Percentiles rank a stretch among this genome's conserved stretches.
phyloP scores from a whole-genome alignment of 1,140 invertebrate species.

The Lasioglossum albipes region DNA sequence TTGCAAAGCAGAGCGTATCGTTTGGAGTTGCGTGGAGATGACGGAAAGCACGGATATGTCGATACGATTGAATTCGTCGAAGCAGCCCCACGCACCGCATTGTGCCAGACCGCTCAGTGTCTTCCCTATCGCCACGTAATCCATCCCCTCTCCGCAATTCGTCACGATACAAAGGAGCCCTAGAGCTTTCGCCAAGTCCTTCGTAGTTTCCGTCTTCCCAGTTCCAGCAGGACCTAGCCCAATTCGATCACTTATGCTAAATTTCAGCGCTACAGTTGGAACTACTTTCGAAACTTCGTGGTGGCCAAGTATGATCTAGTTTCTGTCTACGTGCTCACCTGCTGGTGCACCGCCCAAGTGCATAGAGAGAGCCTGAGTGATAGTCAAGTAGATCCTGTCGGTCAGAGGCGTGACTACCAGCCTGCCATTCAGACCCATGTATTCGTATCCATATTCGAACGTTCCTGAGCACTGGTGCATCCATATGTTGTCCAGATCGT shows the following conservation, averaged over 20 bases:
- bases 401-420: slow-evolving; percentile 95
- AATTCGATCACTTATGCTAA: too few species aligned
- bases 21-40: slow-evolving; percentile 94
- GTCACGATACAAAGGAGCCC: slow-evolving; percentile 93
- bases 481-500: slow-evolving; percentile 88
- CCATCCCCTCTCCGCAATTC: slow-evolving; percentile 96
- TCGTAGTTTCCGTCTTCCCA: slow-evolving; percentile 95
- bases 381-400: slow-evolving; percentile 94
- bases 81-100: slow-evolving; percentile 93
- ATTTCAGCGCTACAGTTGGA: too few species aligned
- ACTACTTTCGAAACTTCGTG: too few species aligned
- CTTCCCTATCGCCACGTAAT: slow-evolving; percentile 91
- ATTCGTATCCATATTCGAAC: slow-evolving; percentile 96
- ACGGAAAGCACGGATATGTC: slow-evolving; percentile 94
- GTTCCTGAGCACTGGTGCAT: slow-evolving; percentile 91
- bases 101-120: slow-evolving; percentile 88
- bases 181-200: slow-evolving; percentile 93
- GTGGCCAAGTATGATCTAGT: too few species aligned
- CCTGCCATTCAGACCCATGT: slow-evolving; percentile 95
- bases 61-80: slow-evolving; percentile 96
- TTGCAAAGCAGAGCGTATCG: slow-evolving; percentile 90
- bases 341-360: slow-evolving; percentile 93
- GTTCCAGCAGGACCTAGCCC: slow-evolving; percentile 87
- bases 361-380: slow-evolving; percentile 94
- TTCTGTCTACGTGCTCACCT: slow-evolving; percentile 73